Percentiles rank a stretch among this genome's conserved stretches.
Conservation (phyloP, 2,888 invertebrate species). For the Ypsolopha sequella region DNA sequence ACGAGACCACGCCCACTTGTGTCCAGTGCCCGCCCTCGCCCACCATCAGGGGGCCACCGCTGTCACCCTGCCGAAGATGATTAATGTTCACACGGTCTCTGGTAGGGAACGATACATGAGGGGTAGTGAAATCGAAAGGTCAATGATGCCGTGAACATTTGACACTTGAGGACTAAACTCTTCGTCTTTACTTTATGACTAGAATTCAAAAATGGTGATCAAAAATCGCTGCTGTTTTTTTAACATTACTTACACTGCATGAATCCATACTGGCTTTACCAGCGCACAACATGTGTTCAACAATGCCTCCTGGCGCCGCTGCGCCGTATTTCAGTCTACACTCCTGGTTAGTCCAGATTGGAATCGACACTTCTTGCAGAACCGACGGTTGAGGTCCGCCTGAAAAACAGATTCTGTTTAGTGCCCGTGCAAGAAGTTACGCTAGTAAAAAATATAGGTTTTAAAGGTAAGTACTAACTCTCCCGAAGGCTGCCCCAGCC, state of each 20-base stretch:
- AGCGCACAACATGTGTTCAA: slow-evolving; percentile 90
- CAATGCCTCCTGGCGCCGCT: slow-evolving; percentile 91
- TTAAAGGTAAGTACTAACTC: slow-evolving; percentile 62
- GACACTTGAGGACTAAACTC: too few species aligned
- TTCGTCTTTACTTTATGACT: too few species aligned
- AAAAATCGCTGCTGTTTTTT: background rate
- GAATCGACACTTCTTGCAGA: slow-evolving; percentile 86
- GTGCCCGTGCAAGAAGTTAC: background rate
- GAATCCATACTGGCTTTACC: slow-evolving; percentile 88
- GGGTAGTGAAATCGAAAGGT: too few species aligned
- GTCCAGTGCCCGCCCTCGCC: slow-evolving; percentile 81
- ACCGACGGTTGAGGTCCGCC: slow-evolving; percentile 86
- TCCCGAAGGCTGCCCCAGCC: slow-evolving; percentile 91
- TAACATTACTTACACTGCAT: slow-evolving; percentile 80
- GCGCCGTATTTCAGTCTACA: slow-evolving; percentile 85
- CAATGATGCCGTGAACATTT: too few species aligned
- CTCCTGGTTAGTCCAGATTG: slow-evolving; percentile 84
- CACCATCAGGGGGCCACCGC: slow-evolving; percentile 89
- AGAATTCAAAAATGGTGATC: too few species aligned
- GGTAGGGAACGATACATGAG: too few species aligned
- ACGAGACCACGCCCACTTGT: slow-evolving; percentile 90
- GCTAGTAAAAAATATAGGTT: background rate
- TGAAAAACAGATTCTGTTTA: slow-evolving; percentile 23
- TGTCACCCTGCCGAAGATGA: slow-evolving; percentile 79
- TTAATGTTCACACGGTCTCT: too few species aligned